These are phyloP conservation scores for Eriosoma lanigerum DNA, from an alignment of 1,140 invertebrate species.

Conservation along the genomic window DNA sequence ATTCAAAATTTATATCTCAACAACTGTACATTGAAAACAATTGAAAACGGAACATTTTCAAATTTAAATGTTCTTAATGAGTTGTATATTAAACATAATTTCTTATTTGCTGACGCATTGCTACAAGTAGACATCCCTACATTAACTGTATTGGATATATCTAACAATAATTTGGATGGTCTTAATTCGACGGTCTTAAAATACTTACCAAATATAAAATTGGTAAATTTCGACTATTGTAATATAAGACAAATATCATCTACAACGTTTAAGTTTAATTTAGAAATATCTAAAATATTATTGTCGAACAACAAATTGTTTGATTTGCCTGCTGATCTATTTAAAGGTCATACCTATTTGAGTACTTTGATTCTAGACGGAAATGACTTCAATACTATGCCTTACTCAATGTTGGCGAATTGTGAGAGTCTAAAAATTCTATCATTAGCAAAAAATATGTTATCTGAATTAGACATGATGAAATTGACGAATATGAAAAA, in stretches of 20 bases:
- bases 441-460: conserved; percentile 69
- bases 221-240: conserved; percentile 69
- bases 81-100: conserved; percentile 73
- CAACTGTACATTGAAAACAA: conserved; percentile 65
- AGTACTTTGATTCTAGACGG: conserved; percentile 73
- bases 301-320: conserved; percentile 69
- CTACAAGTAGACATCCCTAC: conserved; percentile 71
- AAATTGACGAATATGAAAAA: conserved; percentile 72
- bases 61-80: conserved; percentile 69
- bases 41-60: conserved; percentile 68
- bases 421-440: conserved; percentile 62
- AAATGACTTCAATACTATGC: conserved; percentile 73
- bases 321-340: conserved; percentile 68
- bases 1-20: conserved; percentile 64
- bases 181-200: conserved; percentile 69
- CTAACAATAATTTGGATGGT: conserved; percentile 71
- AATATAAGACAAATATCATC: conserved; percentile 69
- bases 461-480: conserved; percentile 74
- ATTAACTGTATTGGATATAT: conserved; percentile 70
- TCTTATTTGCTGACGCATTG: conserved; percentile 68
- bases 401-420: conserved; percentile 74
- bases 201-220: conserved; percentile 73
- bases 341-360: conserved; percentile 69
- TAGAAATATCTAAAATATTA: conserved; percentile 72
- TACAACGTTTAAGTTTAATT: conserved; percentile 70